phyloP scores from a whole-genome alignment of 1,140 invertebrate species.

The Cotesia chilonis region DNA sequence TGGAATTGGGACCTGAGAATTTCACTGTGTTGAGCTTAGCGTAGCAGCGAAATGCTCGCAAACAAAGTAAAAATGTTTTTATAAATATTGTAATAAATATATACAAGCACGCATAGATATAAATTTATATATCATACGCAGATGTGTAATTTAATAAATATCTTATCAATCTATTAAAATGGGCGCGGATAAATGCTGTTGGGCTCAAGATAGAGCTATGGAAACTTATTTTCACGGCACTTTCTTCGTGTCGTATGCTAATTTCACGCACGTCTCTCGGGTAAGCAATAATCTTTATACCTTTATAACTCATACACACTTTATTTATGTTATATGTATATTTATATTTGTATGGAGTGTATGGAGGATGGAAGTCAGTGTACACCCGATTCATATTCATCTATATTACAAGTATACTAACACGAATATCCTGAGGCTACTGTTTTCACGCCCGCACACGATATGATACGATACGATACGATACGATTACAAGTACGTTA shows the following conservation, averaged over 20 bases:
- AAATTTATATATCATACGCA: not conserved
- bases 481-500: constrained; percentile 1
- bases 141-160: constrained; percentile 29
- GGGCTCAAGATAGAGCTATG: constrained; percentile 3
- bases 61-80: too few species aligned
- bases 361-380: not conserved
- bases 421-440: not conserved
- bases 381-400: not conserved
- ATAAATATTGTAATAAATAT: too few species aligned
- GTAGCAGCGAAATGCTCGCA: too few species aligned
- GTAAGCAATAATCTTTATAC: not conserved
- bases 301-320: not conserved
- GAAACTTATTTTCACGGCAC: constrained; percentile 21
- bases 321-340: constrained; percentile 8
- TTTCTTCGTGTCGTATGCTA: constrained; percentile 16
- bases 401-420: not conserved
- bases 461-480: not conserved
- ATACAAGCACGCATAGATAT: not conserved
- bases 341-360: not conserved
- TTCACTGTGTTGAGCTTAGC: too few species aligned
- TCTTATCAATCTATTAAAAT: constrained; percentile 30
- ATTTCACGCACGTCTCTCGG: constrained; percentile 15
- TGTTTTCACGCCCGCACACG: constrained; percentile 24
- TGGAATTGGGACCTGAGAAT: too few species aligned
- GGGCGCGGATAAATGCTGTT: constrained; percentile 20